phyloP scores from a whole-genome alignment of 1,140 invertebrate species.

The Andricus grossulariae region DNA sequence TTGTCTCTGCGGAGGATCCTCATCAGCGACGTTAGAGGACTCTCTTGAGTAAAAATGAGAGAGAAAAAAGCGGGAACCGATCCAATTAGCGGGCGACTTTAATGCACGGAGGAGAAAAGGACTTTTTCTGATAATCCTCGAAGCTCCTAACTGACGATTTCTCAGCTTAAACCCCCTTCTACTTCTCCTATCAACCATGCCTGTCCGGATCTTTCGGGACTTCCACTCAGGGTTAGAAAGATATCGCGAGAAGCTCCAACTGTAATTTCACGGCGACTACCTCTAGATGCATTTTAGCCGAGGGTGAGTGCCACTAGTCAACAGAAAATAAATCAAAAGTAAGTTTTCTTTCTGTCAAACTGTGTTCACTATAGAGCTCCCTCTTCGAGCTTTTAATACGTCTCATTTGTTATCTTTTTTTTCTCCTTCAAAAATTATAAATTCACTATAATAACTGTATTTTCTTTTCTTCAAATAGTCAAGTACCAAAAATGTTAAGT shows the following conservation, averaged over 20 bases:
- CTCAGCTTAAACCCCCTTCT: constrained; percentile 6
- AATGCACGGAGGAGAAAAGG: constrained; percentile 56
- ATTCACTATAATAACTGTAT: background rate
- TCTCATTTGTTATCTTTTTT: background rate
- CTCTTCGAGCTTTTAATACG: background rate
- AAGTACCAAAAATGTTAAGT: no score
- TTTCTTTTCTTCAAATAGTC: no score
- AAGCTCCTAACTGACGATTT: constrained; percentile 43
- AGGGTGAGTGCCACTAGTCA: constrained; percentile 42
- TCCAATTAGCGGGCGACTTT: constrained; percentile 68
- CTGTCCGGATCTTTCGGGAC: constrained; percentile 41
- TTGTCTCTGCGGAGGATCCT: constrained; percentile 41
- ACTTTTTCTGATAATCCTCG: constrained; percentile 60
- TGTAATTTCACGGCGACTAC: constrained; percentile 64
- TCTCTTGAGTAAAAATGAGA: constrained; percentile 44
- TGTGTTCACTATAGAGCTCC: background rate
- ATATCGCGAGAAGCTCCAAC: constrained; percentile 47
- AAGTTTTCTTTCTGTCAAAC: constrained; percentile 16
- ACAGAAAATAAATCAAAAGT: constrained; percentile 46
- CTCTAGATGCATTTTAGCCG: constrained; percentile 55
- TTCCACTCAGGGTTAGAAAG: constrained; percentile 45
- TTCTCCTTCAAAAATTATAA: background rate
- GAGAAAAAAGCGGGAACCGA: constrained; percentile 48
- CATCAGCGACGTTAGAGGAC: constrained; percentile 43
- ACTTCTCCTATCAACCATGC: constrained; percentile 24